Conservation (phyloP, 2,888 invertebrate genomes). For the Furcula furcula region DNA sequence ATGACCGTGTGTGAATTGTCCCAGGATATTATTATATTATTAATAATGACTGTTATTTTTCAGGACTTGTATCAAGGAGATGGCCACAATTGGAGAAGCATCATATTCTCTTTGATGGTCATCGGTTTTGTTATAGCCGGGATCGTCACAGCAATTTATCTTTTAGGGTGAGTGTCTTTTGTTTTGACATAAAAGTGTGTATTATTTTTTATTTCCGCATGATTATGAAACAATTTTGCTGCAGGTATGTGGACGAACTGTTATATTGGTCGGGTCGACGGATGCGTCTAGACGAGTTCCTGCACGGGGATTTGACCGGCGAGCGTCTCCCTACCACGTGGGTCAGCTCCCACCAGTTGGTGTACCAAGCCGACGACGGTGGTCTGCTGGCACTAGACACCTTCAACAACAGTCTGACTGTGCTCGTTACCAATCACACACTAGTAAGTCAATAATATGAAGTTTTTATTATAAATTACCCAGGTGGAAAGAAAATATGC, state of each 20-base stretch:
- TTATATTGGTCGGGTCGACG: conserved; percentile 94
- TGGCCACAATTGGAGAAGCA: conserved; percentile 95
- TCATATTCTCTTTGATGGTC: conserved; percentile 92
- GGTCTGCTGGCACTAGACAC: conserved; percentile 90
- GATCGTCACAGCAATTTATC: conserved; percentile 93
- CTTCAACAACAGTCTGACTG: conserved; percentile 88
- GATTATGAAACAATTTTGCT: too few species aligned
- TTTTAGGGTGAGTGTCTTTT: conserved; percentile 85
- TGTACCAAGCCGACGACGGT: conserved; percentile 93
- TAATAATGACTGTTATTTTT: conserved; percentile 1
- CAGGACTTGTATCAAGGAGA: conserved; percentile 91
- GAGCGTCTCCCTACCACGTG: conserved; percentile 89
- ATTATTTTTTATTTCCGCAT: too few species aligned
- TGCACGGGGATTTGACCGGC: conserved; percentile 88
- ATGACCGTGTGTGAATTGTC: too few species aligned
- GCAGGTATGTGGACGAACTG: conserved; percentile 92
- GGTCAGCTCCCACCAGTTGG: conserved; percentile 91
- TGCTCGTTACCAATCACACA: conserved; percentile 93
- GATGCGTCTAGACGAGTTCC: conserved; percentile 92
- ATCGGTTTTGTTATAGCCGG: conserved; percentile 93
- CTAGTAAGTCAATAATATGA: conserved; percentile 82
- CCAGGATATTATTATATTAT: too few species aligned
- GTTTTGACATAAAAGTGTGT: too few species aligned
- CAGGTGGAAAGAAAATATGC: too few species aligned
- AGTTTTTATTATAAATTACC: too few species aligned